Evolutionary conservation across 2,888 invertebrate species (phyloP).

Genomic region (Ernsta delagoae): DNA sequence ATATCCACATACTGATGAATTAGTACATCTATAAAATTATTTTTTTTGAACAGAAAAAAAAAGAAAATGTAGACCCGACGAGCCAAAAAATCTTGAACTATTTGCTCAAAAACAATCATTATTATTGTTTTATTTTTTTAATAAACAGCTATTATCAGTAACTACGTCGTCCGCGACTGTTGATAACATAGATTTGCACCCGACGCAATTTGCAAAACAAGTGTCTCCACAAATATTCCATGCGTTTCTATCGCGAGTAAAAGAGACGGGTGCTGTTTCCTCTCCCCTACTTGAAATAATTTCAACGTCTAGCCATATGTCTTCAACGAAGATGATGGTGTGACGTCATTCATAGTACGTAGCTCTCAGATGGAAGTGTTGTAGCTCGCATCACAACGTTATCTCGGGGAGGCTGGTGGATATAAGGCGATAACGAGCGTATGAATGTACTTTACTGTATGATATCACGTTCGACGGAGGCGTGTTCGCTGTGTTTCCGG

Average conservation of each 20-base stretch:
- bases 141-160: slow-evolving; percentile 40
- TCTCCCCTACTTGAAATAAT: slow-evolving; percentile 61
- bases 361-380: slow-evolving; percentile 81
- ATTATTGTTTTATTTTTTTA: slow-evolving; percentile 29
- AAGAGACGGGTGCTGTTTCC: slow-evolving; percentile 65
- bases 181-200: slow-evolving; percentile 60
- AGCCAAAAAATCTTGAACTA: not conserved
- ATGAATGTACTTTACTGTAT: slow-evolving; percentile 69
- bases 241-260: slow-evolving; percentile 77
- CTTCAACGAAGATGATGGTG: slow-evolving; percentile 62
- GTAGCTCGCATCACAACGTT: slow-evolving; percentile 76
- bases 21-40: too few species aligned
- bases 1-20: too few species aligned
- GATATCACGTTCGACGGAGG: slow-evolving; percentile 75
- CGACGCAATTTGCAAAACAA: slow-evolving; percentile 82
- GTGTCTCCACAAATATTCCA: slow-evolving; percentile 82
- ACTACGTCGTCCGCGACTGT: slow-evolving; percentile 41
- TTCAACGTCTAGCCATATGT: slow-evolving; percentile 70
- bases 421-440: slow-evolving; percentile 76
- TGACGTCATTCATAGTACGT: slow-evolving; percentile 84
- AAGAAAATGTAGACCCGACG: not conserved
- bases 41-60: not conserved
- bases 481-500: slow-evolving; percentile 67
- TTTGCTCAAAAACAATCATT: slow-evolving; percentile 23
- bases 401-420: slow-evolving; percentile 68